These are phyloP conservation scores for Mylabris phalerata DNA, from an alignment of 1,140 invertebrate genomes.

Conservation along the genomic window DNA sequence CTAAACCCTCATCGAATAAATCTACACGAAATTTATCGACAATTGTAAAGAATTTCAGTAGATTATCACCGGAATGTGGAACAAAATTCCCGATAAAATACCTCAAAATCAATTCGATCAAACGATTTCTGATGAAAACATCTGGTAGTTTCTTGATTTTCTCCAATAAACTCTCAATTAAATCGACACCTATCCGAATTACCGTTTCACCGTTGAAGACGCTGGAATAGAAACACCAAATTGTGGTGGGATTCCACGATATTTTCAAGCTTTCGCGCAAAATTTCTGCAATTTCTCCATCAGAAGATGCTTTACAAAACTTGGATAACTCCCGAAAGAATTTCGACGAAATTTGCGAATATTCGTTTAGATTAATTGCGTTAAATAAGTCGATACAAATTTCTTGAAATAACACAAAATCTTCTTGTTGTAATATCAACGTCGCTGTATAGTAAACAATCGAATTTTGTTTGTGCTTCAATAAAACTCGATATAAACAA, in stretches of 20 bases:
- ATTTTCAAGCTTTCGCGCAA: conserved; percentile 19
- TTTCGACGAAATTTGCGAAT: conserved; percentile 4
- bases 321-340: conserved; percentile 15
- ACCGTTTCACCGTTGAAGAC: neutral
- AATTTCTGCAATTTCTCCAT: conserved; percentile 10
- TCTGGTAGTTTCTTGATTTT: no score
- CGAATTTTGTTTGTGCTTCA: conserved; percentile 25
- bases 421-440: conserved; percentile 20
- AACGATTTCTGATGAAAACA: no score
- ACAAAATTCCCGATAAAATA: no score
- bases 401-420: conserved; percentile 11
- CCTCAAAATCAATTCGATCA: no score
- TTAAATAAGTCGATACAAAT: conserved; percentile 9
- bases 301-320: conserved; percentile 10
- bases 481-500: conserved; percentile 27
- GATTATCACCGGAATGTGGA: no score
- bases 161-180: no score
- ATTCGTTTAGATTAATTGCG: conserved; percentile 26
- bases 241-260: conserved; percentile 18
- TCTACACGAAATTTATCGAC: no score
- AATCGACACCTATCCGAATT: no score
- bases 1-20: no score
- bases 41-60: no score
- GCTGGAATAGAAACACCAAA: conserved; percentile 18
- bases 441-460: conserved; percentile 17